These are phyloP conservation scores for Zaprionus africanus DNA, from an alignment of 1,140 invertebrate species.

Conservation along the genomic window DNA sequence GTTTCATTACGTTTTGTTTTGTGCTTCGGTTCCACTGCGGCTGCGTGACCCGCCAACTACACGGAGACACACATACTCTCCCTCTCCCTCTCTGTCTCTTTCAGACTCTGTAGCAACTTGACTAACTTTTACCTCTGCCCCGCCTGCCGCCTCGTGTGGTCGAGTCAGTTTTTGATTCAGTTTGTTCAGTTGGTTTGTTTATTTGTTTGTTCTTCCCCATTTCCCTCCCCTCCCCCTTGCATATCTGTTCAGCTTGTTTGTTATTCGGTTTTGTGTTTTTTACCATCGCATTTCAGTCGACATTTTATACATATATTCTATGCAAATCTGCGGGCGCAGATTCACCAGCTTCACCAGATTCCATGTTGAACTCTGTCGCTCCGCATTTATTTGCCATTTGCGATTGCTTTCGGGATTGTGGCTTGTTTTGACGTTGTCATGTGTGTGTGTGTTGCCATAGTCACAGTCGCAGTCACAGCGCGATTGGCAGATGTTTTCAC, in stretches of 20 bases:
- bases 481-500: conserved; percentile 32
- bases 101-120: not conserved
- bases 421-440: conserved; percentile 53
- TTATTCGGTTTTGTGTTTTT: conserved; percentile 61
- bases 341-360: conserved; percentile 40
- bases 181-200: conserved; percentile 54
- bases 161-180: conserved; percentile 49
- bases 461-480: not conserved
- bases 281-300: conserved; percentile 23
- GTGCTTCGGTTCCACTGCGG: conserved; percentile 56
- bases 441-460: conserved; percentile 21
- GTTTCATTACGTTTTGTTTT: conserved; percentile 73
- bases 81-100: not conserved
- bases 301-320: conserved; percentile 17
- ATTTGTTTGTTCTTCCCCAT: conserved; percentile 36
- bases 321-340: conserved; percentile 66
- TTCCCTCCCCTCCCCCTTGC: not conserved
- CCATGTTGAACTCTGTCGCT: conserved; percentile 52
- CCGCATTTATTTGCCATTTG: conserved; percentile 66
- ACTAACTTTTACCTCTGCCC: conserved; percentile 9
- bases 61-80: too few species aligned
- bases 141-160: conserved; percentile 14
- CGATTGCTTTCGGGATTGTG: conserved; percentile 55
- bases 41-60: conserved; percentile 61
- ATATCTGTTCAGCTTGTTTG: conserved; percentile 46